Conservation (phyloP, 1,140 invertebrate genomes). For the Drosophila pandora region DNA sequence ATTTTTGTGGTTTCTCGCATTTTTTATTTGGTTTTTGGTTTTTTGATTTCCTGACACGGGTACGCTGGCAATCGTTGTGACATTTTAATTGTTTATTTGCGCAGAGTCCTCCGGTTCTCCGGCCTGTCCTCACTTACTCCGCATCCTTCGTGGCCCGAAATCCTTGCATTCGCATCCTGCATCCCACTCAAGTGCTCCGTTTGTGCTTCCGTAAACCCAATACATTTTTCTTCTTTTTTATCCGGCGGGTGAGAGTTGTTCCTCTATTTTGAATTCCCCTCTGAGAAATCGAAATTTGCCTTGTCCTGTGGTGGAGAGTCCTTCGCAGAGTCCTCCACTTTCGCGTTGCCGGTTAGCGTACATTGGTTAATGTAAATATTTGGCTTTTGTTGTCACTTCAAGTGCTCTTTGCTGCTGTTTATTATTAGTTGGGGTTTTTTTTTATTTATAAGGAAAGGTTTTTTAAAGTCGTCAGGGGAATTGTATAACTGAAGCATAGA, state of each 20-base stretch:
- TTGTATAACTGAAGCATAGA: not conserved
- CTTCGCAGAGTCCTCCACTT: slow-evolving; percentile 47
- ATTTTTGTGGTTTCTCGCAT: slow-evolving; percentile 41
- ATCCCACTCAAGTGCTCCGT: slow-evolving; percentile 55
- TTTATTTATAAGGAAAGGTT: slow-evolving; percentile 12
- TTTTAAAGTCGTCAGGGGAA: slow-evolving; percentile 14
- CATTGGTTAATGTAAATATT: slow-evolving; percentile 76
- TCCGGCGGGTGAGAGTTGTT: slow-evolving; percentile 59
- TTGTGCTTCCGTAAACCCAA: not conserved
- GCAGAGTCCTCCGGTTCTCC: slow-evolving; percentile 46
- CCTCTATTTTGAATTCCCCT: slow-evolving; percentile 13
- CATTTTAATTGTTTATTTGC: slow-evolving; percentile 84
- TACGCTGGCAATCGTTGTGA: slow-evolving; percentile 79
- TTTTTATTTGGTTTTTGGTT: slow-evolving; percentile 56
- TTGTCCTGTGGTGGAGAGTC: slow-evolving; percentile 38
- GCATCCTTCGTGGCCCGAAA: slow-evolving; percentile 32
- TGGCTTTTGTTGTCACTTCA: slow-evolving; percentile 76
- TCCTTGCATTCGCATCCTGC: slow-evolving; percentile 19
- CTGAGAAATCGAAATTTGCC: slow-evolving; percentile 27
- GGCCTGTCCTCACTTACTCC: slow-evolving; percentile 41
- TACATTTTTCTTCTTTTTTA: slow-evolving; percentile 45
- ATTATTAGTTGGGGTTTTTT: slow-evolving; percentile 48
- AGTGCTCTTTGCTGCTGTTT: slow-evolving; percentile 56
- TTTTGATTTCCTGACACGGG: slow-evolving; percentile 81
- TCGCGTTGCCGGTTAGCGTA: slow-evolving; percentile 14